Conservation (phyloP, 2,888 invertebrate species). For the Calameuta filiformis region DNA sequence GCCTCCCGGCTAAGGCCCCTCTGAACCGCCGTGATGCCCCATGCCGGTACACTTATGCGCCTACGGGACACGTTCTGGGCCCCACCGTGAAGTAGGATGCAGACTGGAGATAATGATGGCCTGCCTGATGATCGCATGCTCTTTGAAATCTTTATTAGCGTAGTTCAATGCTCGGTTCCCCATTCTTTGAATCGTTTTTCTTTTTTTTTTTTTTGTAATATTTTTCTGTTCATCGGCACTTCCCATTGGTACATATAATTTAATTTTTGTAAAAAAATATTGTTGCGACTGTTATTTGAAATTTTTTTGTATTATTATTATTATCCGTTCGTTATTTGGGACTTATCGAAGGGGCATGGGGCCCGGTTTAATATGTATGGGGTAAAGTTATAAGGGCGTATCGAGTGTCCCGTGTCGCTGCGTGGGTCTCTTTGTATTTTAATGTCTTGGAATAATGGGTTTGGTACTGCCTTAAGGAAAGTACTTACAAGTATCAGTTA, state of each 20-base stretch:
- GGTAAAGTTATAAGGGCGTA: slow-evolving; percentile 3
- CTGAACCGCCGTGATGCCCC: slow-evolving; percentile 6
- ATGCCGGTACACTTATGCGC: neutral
- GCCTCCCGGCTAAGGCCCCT: slow-evolving; percentile 4
- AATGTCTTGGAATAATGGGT: neutral
- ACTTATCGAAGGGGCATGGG: neutral
- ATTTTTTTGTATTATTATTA: neutral
- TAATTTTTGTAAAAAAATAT: neutral
- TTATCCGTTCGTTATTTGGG: neutral
- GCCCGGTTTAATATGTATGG: slow-evolving; percentile 4
- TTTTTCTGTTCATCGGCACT: neutral
- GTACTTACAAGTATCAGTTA: neutral
- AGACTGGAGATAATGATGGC: slow-evolving; percentile 17
- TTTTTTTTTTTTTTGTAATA: neutral
- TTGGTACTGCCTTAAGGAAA: neutral
- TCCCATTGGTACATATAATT: neutral
- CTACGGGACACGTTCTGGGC: slow-evolving; percentile 6
- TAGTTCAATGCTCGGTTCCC: slow-evolving; percentile 7
- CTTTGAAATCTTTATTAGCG: slow-evolving; percentile 23
- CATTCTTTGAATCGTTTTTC: neutral
- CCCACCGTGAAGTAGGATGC: slow-evolving; percentile 5
- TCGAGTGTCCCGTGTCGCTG: slow-evolving; percentile 1
- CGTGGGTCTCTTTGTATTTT: slow-evolving; percentile 6
- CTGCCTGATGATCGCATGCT: slow-evolving; percentile 10
- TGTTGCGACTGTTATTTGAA: neutral